These are phyloP conservation scores for Prietella phreatophila DNA, from an alignment of 2,113 vertebrate genomes.

Conservation along the genomic window DNA sequence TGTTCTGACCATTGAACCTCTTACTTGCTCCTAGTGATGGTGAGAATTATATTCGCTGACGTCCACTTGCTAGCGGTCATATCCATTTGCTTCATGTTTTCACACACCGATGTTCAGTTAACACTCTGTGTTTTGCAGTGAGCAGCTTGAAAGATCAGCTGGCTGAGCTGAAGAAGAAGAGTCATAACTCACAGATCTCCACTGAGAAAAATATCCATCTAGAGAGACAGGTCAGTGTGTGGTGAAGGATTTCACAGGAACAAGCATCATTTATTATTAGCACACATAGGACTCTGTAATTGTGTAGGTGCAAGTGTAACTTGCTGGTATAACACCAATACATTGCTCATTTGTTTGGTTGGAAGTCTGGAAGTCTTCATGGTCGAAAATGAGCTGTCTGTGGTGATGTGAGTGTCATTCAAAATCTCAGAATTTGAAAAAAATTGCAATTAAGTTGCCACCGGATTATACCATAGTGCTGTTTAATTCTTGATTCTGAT, in stretches of 20 bases:
- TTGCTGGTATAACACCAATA: background rate
- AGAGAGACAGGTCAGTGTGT: constrained; percentile 83
- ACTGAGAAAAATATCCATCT: constrained; percentile 90
- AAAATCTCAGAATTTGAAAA: background rate
- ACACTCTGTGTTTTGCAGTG: constrained; percentile 69
- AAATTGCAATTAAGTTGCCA: background rate
- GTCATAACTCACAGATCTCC: constrained; percentile 89
- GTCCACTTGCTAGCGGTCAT: background rate
- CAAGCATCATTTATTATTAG: background rate
- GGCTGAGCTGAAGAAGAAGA: constrained; percentile 90
- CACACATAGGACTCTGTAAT: background rate
- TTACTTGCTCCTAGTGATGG: background rate
- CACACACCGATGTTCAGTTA: background rate
- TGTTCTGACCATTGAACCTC: background rate
- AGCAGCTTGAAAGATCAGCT: constrained; percentile 93
- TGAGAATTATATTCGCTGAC: background rate
- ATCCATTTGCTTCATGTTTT: background rate
- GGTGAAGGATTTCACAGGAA: background rate
- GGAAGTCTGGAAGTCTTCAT: background rate
- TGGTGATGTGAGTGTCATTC: background rate
- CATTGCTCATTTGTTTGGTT: background rate
- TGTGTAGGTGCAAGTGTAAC: background rate
- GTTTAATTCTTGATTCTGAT: background rate
- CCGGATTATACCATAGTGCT: background rate
- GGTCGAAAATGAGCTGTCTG: background rate